Conservation (phyloP, 2,888 invertebrate genomes). For the Mesorhabditis sp. region DNA sequence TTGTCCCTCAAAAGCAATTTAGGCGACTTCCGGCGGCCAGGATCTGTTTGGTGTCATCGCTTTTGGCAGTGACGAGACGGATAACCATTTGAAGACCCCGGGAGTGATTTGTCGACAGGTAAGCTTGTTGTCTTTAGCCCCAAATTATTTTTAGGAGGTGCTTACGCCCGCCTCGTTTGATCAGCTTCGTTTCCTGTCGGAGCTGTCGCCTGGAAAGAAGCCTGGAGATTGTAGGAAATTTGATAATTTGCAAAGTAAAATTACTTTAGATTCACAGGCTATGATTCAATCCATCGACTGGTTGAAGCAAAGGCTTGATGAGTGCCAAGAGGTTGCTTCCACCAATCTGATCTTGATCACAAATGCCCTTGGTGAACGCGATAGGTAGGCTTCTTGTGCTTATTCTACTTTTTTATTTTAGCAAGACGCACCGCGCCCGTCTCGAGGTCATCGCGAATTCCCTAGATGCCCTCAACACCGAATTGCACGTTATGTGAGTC, state of each 20-base stretch:
- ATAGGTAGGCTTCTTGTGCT: neutral
- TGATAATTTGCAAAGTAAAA: neutral
- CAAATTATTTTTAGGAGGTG: conserved; percentile 1
- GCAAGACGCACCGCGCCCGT: neutral
- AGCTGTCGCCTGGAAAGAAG: neutral
- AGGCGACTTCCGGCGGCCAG: neutral
- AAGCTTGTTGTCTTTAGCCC: neutral
- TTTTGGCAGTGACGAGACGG: conserved; percentile 5
- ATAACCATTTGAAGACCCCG: neutral
- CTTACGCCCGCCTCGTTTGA: neutral
- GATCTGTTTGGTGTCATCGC: conserved; percentile 1
- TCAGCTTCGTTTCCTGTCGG: conserved; percentile 1
- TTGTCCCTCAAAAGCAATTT: neutral
- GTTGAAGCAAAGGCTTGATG: conserved; percentile 2
- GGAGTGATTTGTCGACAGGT: neutral
- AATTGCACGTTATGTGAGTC: conserved; percentile 6
- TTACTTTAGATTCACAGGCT: neutral
- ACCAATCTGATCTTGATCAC: neutral
- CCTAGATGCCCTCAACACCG: neutral
- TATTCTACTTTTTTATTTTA: neutral
- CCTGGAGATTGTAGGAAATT: neutral
- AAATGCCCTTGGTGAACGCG: neutral
- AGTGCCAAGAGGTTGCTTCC: neutral
- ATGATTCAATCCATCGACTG: neutral
- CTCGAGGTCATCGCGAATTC: neutral